phyloP scores from a whole-genome alignment of 2,797 vertebrate genomes.

The Clarias fuscus region DNA sequence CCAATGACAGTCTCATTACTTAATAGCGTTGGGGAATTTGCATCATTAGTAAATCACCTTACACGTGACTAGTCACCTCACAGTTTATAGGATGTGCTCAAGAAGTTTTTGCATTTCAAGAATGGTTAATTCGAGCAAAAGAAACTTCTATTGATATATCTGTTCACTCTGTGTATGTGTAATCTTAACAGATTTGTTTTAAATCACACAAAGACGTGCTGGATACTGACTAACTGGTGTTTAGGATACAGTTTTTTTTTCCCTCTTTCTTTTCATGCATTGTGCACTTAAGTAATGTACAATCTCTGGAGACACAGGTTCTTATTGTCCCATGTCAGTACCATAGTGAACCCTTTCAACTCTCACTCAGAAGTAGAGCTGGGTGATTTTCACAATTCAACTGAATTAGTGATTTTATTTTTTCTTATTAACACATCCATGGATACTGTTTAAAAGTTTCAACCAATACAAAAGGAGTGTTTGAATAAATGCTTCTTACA shows the following conservation, averaged over 20 bases:
- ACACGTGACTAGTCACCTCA: not conserved
- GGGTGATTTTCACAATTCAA: no score
- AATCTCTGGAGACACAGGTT: no score
- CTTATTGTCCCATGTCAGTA: no score
- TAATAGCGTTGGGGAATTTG: not conserved
- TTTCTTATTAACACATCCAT: no score
- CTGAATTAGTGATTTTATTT: no score
- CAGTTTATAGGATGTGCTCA: not conserved
- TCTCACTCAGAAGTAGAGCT: no score
- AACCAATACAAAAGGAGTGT: no score
- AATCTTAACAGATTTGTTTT: not conserved
- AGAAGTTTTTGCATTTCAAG: not conserved
- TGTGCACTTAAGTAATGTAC: no score
- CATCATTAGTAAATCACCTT: not conserved
- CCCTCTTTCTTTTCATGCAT: no score
- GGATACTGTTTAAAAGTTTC: no score
- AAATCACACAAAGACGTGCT: not conserved
- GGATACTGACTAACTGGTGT: not conserved
- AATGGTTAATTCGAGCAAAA: not conserved
- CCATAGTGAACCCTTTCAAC: no score
- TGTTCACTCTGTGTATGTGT: not conserved
- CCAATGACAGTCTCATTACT: not conserved
- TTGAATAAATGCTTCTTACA: no score
- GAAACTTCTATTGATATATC: not conserved
- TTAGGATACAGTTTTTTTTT: not conserved